Base-by-base conservation (phyloP, 2,888 invertebrate genomes). In the Drosophila buzzatii region DNA sequence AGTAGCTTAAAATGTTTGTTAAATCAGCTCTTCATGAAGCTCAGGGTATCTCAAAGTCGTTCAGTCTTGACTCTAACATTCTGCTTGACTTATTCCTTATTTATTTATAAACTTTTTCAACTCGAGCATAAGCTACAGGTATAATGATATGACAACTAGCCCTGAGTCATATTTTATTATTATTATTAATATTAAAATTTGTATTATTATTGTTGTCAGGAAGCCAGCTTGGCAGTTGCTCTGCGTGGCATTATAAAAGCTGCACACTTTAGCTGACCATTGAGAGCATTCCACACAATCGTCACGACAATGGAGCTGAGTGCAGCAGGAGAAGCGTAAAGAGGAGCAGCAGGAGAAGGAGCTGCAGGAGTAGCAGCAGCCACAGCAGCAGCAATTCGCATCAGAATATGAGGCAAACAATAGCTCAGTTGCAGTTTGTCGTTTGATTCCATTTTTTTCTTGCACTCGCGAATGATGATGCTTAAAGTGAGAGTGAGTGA, bases 401-500 rank as follows among this genome's bases (percentile, higher is more conserved):
- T 16, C 6, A n/a, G 14, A 57, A 53, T 42, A 58, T 42, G 47
- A 9, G 39, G 20, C 31, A 60, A 52, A 57, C 60, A 65, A 52
- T 60, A 47, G 56, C 41, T 45, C 16, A 56, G 35, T 57, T 45
- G 33, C 60, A 60, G 53, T 57, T 60, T 57, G 59, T 45, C 45
- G 45, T 45, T 16, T 16, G 45, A 45, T 45, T 37, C 37, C 5
- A 27, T 27, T 27, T 27, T 5, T 27, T 42, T 42, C 1, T 23
- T 45, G 8, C 45, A 23, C 45, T 71, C 59, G 37, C 31, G n/a
- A 47, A 33, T 51, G 37, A 7, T 39, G 58, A 3, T 39, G 39
- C 45, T 33, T 33, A 16, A 39, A 33, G 6, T 45, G 16, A 16
- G 10, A 12, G 31, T 16, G 2, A 1, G 3, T 35, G 31, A 27